Percentiles rank a stretch among this genome's conserved stretches.
phyloP scores from a whole-genome alignment of 2,888 invertebrate genomes.

The Tenthredo distinguenda region DNA sequence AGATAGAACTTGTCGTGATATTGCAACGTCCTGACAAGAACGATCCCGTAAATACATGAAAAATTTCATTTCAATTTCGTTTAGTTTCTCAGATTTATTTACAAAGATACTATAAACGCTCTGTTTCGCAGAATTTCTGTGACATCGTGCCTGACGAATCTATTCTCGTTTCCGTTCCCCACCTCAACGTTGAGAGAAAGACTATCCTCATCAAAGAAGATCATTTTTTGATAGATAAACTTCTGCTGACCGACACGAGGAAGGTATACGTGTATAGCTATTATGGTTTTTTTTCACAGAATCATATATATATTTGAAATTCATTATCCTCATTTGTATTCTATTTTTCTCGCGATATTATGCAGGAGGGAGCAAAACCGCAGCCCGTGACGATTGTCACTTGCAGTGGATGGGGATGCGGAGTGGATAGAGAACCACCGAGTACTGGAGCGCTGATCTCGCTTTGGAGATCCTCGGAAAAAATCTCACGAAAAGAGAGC shows the following conservation, averaged over 20 bases:
- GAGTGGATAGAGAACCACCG: conserved; percentile 63
- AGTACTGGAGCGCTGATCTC: conserved; percentile 70
- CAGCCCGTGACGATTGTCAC: conserved; percentile 59
- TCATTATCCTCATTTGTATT: not conserved
- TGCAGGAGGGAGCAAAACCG: not conserved
- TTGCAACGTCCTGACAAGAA: conserved; percentile 74
- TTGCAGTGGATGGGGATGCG: conserved; percentile 72
- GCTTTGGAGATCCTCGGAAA: conserved; percentile 73
- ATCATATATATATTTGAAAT: not conserved
- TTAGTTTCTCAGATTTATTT: not conserved
- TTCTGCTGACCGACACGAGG: conserved; percentile 63
- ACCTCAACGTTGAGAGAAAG: not conserved
- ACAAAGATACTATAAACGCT: not conserved
- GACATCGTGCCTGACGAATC: not conserved
- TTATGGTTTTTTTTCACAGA: not conserved
- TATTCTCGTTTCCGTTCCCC: not conserved
- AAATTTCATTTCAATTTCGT: not conserved
- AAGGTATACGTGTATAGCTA: conserved; percentile 57
- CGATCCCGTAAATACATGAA: conserved; percentile 69
- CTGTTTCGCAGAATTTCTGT: conserved; percentile 21
- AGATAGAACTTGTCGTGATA: conserved; percentile 74
- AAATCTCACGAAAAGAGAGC: conserved; percentile 67
- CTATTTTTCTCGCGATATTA: not conserved
- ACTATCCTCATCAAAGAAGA: conserved; percentile 50
- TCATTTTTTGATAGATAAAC: conserved; percentile 59